Conservation (phyloP, 2,888 invertebrate genomes). For the Meghimatium bilineatum region DNA sequence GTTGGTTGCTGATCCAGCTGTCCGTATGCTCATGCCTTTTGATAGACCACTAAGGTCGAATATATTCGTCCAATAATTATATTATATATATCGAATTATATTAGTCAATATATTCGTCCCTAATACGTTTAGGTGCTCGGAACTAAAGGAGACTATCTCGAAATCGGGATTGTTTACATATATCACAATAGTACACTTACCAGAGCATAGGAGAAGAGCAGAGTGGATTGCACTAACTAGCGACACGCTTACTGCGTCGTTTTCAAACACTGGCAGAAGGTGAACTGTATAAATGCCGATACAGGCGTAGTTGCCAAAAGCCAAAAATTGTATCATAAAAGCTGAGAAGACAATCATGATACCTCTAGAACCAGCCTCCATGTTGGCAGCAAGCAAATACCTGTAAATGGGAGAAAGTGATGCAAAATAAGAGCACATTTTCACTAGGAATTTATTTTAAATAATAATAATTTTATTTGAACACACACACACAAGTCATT, state of each 20-base stretch:
- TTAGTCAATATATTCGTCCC: too few relatives aligned
- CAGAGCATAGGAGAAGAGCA: constrained; percentile 63
- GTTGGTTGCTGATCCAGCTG: too few relatives aligned
- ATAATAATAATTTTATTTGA: too few relatives aligned
- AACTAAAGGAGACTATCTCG: too few relatives aligned
- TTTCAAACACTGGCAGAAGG: constrained; percentile 60
- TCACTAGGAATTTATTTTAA: too few relatives aligned
- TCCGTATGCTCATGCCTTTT: too few relatives aligned
- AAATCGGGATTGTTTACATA: too few relatives aligned
- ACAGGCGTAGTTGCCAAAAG: constrained; percentile 62
- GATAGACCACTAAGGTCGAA: too few relatives aligned
- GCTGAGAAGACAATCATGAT: constrained; percentile 61
- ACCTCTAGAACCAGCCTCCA: constrained; percentile 48
- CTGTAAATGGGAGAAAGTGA: background rate
- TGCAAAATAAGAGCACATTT: background rate
- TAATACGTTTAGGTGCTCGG: too few relatives aligned
- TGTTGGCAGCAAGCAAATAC: constrained; percentile 2
- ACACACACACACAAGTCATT: too few relatives aligned
- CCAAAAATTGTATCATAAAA: constrained; percentile 64
- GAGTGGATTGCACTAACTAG: constrained; percentile 65
- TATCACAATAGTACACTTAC: constrained; percentile 52
- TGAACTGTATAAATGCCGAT: constrained; percentile 68
- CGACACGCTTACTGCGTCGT: constrained; percentile 61
- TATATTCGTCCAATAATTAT: too few relatives aligned
- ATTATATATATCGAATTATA: too few relatives aligned